Evolutionary conservation across 2,113 vertebrate species (phyloP).

Genomic region (Aptenodytes forsteri): DNA sequence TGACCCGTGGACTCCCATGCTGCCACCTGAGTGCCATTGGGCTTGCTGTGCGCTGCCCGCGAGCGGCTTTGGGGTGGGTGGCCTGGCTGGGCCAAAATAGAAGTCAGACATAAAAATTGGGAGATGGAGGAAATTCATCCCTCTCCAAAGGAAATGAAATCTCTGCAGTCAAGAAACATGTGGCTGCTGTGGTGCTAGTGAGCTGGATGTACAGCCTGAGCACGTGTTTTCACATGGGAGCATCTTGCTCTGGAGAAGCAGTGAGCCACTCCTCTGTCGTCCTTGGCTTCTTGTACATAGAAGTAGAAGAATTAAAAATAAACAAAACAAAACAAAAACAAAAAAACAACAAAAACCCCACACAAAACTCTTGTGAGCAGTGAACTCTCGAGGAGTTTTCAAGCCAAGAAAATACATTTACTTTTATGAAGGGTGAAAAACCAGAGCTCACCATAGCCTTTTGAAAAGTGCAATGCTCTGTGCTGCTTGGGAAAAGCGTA

Average conservation of each 20-base stretch:
- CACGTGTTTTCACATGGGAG: not conserved
- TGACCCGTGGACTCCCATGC: rapidly evolving
- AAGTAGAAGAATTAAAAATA: not conserved
- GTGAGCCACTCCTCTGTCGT: not conserved
- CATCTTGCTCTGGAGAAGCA: not conserved
- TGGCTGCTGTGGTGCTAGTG: not conserved
- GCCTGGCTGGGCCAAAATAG: not conserved
- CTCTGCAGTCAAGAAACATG: not conserved
- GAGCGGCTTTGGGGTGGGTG: not conserved
- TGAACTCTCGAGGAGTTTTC: not conserved
- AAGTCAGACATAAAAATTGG: not conserved
- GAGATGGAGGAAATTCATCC: not conserved
- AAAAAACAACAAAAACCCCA: too few species aligned
- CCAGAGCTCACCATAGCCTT: not conserved
- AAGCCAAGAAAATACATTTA: not conserved
- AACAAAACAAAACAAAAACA: too few species aligned
- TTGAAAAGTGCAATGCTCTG: not conserved
- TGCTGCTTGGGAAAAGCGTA: rapidly evolving
- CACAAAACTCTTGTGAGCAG: not conserved
- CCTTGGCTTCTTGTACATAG: not conserved
- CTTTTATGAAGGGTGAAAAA: not conserved
- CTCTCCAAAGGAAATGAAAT: not conserved
- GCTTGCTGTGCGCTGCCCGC: not conserved
- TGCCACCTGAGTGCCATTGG: rapidly evolving
- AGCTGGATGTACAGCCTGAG: not conserved